phyloP scores from a whole-genome alignment of 2,113 vertebrate species.

The Pelobates fuscus region DNA sequence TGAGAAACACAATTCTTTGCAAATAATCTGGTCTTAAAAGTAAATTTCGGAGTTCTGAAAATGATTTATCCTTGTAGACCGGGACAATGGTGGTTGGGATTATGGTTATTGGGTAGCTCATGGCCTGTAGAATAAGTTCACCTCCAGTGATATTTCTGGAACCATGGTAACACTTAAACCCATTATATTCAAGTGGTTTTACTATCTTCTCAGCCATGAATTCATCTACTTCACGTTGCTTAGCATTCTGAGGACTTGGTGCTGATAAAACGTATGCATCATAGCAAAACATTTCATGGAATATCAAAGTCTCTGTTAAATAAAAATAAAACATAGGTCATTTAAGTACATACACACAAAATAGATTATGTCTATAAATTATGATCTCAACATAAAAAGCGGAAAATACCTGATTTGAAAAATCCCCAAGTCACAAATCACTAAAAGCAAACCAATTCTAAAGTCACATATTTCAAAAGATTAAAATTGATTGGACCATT shows the following conservation, averaged over 20 bases:
- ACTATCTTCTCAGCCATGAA: slow-evolving; percentile 19
- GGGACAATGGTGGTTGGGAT: slow-evolving; percentile 36
- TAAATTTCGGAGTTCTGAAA: not conserved
- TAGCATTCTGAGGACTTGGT: slow-evolving; percentile 5
- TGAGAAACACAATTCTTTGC: slow-evolving; percentile 30
- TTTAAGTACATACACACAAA: too few species aligned
- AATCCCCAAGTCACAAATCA: too few species aligned
- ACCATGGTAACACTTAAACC: slow-evolving; percentile 28
- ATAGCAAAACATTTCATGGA: slow-evolving; percentile 47
- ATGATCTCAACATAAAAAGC: too few species aligned
- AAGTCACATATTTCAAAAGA: too few species aligned
- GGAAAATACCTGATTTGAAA: too few species aligned
- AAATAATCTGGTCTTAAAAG: slow-evolving; percentile 24
- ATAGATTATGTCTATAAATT: too few species aligned
- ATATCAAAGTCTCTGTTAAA: slow-evolving; percentile 35
- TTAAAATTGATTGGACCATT: too few species aligned
- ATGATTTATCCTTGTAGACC: slow-evolving; percentile 24
- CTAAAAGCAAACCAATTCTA: too few species aligned
- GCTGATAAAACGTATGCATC: slow-evolving; percentile 41
- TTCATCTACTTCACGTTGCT: slow-evolving; percentile 18
- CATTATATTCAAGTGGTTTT: slow-evolving; percentile 10
- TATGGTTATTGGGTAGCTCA: slow-evolving; percentile 38
- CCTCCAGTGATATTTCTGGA: slow-evolving; percentile 45
- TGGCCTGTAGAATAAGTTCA: slow-evolving; percentile 10
- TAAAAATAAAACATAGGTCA: not conserved